These are phyloP conservation scores for Drosophila equinoxialis DNA, from an alignment of 1,140 invertebrate species.

Conservation along the genomic window DNA sequence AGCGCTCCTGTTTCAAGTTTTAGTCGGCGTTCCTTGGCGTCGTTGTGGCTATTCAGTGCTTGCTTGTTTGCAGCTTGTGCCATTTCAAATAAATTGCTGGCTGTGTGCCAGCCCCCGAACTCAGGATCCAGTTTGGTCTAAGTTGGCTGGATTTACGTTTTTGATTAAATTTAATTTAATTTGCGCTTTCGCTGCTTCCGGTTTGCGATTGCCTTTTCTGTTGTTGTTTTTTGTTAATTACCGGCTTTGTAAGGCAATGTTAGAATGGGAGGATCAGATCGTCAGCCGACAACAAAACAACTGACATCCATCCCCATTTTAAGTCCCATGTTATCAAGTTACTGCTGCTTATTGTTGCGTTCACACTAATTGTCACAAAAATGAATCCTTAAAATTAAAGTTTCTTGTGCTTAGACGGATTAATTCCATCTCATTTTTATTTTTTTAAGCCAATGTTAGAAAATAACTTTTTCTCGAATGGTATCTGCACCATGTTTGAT, in stretches of 20 bases:
- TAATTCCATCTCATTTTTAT: too few relatives aligned
- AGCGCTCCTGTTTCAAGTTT: slow-evolving; percentile 1
- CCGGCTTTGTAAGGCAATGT: slow-evolving; percentile 36
- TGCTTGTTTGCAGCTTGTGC: slow-evolving; percentile 49
- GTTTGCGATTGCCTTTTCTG: slow-evolving; percentile 38
- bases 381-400: neutral
- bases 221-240: slow-evolving; percentile 60
- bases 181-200: slow-evolving; percentile 57
- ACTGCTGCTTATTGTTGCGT: slow-evolving; percentile 34
- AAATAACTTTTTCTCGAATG: too few relatives aligned
- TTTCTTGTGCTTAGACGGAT: too few relatives aligned
- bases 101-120: slow-evolving; percentile 20
- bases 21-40: slow-evolving; percentile 59
- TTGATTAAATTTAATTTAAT: slow-evolving; percentile 79
- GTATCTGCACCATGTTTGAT: too few relatives aligned
- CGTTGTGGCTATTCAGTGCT: slow-evolving; percentile 31
- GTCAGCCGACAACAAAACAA: slow-evolving; percentile 45
- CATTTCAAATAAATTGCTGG: slow-evolving; percentile 38
- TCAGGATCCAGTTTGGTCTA: slow-evolving; percentile 47
- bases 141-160: slow-evolving; percentile 75
- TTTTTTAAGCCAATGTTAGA: too few relatives aligned
- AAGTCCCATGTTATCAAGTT: neutral
- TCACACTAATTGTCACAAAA: neutral
- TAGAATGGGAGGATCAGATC: slow-evolving; percentile 59
- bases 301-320: neutral